Base-by-base conservation (phyloP, 2,888 invertebrate species). In the Erebia epiphron region DNA sequence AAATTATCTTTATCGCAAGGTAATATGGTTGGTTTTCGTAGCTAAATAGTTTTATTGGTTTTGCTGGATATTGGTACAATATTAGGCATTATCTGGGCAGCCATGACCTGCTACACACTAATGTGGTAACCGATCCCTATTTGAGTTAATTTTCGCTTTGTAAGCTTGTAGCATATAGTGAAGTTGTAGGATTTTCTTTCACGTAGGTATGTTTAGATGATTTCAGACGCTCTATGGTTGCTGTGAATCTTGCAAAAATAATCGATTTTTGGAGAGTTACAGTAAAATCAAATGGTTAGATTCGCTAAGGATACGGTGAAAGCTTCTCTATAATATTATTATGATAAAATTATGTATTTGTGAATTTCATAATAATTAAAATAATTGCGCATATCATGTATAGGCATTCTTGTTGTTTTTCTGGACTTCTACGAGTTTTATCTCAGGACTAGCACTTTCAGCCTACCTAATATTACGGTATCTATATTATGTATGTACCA, bases 101-200 rank as follows among this genome's bases (percentile, higher is more conserved):
- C 79, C 82, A 80, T 88, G 87, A 87, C 86, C 84, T 84, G 84
- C 79, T 86, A 84, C 85, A 85, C 85, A 86, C 83, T 87, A 89
- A 86, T 80, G 80, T 72, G 84, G 82, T 86, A 83, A 82, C 76
- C 75, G 80, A 78, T 74, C 79, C 81, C 82, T 82, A 84, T 83
- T 83, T 80, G 77, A 79, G 84, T 82, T 83, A 83, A 85, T 87
- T 85, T 86, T 84, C 80, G 78, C 80, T 80, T 80, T 82, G 82
- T 80, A 75, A 78, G 75, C 78, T 77, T 80, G 74, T 77, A 76
- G 73, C 73, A 66, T 26, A 64, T n/a, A 64, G 67, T 63, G 54
- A 26, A 63, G 62, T 35, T 35, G 35, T 52, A 10, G 64, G 61
- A 41, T 50, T 66, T 66, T 72, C 50, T 69, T 66, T 65, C 49